Conservation (phyloP, 2,797 vertebrate genomes). For the Onychomys arenicola region DNA sequence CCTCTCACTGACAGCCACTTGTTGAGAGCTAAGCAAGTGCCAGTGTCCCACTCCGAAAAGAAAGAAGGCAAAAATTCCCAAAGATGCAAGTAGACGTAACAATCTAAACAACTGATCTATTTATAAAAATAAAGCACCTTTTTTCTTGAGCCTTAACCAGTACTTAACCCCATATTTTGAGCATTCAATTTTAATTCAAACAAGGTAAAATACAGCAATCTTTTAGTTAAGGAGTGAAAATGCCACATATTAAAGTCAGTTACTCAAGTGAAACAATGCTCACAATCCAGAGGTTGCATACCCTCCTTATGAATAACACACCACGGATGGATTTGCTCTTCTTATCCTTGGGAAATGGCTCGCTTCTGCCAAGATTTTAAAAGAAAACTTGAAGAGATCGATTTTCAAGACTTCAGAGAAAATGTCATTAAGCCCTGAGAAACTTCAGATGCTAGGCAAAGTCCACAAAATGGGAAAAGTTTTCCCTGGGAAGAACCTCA, state of each 20-base stretch:
- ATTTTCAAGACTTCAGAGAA: slow-evolving; percentile 67
- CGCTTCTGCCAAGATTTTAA: slow-evolving; percentile 66
- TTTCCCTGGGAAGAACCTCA: slow-evolving; percentile 59
- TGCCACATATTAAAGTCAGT: not conserved
- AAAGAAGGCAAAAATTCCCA: not conserved
- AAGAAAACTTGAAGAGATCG: slow-evolving; percentile 51
- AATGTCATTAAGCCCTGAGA: slow-evolving; percentile 62
- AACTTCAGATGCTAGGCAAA: slow-evolving; percentile 53
- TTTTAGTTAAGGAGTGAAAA: slow-evolving; percentile 6
- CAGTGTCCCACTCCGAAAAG: not conserved
- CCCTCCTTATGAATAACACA: slow-evolving; percentile 37
- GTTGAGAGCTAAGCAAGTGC: not conserved
- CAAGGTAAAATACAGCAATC: not conserved
- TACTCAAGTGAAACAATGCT: slow-evolving; percentile 4
- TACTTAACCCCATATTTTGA: not conserved
- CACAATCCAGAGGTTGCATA: not conserved
- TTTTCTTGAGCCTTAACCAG: not conserved
- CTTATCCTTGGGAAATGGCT: slow-evolving; percentile 61
- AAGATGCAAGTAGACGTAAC: not conserved
- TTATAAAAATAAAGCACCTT: not conserved
- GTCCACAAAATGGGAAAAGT: slow-evolving; percentile 48
- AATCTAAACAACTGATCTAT: not conserved
- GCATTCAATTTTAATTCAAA: slow-evolving; percentile 50
- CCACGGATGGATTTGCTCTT: slow-evolving; percentile 24
- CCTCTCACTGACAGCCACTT: not conserved